Percentiles rank a stretch among this genome's conserved stretches.
Evolutionary conservation across 1,140 invertebrate species (phyloP).

Genomic region (Cardiocondyla obscurior): DNA sequence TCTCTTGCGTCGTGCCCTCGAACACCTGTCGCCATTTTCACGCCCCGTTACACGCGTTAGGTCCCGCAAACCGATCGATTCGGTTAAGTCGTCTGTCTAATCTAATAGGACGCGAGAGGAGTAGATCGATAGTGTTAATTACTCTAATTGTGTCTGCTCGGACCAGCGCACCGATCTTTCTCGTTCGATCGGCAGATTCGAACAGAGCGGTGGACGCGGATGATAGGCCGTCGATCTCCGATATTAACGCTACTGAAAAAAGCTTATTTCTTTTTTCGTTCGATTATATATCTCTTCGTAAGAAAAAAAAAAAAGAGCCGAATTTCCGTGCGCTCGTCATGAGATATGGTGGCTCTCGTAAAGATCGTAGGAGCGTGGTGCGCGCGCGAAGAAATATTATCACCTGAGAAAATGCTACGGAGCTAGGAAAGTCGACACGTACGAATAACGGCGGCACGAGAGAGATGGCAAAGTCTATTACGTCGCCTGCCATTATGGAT

Average conservation of each 20-base stretch:
- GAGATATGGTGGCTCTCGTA: not conserved
- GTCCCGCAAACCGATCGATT: conserved; percentile 26
- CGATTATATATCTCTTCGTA: not conserved
- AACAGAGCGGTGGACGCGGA: not conserved
- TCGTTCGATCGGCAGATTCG: not conserved
- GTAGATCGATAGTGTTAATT: conserved; percentile 45
- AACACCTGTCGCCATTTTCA: conserved; percentile 47
- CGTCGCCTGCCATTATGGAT: conserved; percentile 16
- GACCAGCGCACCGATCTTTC: not conserved
- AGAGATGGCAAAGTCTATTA: conserved; percentile 24
- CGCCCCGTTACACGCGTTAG: conserved; percentile 5
- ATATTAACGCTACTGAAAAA: not conserved
- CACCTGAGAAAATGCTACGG: conserved; percentile 11
- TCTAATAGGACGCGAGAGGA: not conserved
- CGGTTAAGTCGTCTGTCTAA: not conserved
- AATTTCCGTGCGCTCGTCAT: not conserved
- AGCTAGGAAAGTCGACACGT: not conserved
- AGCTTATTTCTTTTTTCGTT: not conserved
- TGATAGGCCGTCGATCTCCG: not conserved
- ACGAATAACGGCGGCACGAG: not conserved
- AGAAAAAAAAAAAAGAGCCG: not conserved
- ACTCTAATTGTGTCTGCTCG: conserved; percentile 23
- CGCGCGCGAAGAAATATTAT: conserved; percentile 30
- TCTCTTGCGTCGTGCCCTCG: not conserved
- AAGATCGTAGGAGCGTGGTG: not conserved